A percentile compares a stretch with the other conserved stretches of the same genome.
These are phyloP conservation scores for Chanos chanos DNA, from an alignment of 2,797 vertebrate genomes.

Conservation along the genomic window DNA sequence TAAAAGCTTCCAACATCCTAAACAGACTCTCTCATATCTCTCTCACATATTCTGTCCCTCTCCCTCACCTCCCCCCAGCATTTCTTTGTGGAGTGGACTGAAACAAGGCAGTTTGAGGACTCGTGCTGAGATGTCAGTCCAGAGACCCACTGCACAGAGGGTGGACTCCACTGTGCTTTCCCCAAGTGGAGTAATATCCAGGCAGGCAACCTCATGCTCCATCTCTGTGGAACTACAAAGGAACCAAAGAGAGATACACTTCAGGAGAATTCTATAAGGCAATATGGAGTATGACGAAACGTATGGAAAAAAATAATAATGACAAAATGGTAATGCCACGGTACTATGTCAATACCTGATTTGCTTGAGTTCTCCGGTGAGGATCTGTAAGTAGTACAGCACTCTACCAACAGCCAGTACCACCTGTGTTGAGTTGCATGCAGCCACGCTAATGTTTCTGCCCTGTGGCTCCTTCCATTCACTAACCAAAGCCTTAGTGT, in stretches of 20 bases:
- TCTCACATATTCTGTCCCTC: no score
- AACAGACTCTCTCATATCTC: background rate
- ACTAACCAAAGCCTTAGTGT: conserved; percentile 89
- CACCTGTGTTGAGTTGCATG: conserved; percentile 95
- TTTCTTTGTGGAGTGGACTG: conserved; percentile 93
- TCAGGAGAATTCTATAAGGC: no score
- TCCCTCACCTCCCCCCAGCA: conserved; percentile 93
- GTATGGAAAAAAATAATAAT: background rate
- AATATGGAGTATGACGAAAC: background rate
- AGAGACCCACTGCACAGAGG: conserved; percentile 93
- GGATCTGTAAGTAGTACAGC: conserved; percentile 95
- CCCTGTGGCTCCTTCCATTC: conserved; percentile 99
- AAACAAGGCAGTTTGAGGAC: conserved; percentile 93
- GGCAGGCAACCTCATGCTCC: conserved; percentile 97
- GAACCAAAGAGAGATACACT: background rate
- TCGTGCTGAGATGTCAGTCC: conserved; percentile 97
- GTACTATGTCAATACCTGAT: conserved; percentile 80
- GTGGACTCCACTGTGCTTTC: conserved; percentile 84
- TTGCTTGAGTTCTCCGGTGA: conserved; percentile 89
- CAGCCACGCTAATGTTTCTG: conserved; percentile 95
- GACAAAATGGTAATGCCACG: background rate
- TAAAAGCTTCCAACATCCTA: background rate
- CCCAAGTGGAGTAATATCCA: conserved; percentile 95
- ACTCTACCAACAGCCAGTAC: conserved; percentile 93
- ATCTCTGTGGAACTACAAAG: conserved; percentile 86